A percentile compares a stretch with the other conserved stretches of the same genome.
Evolutionary conservation across 2,113 vertebrate species (phyloP).

Genomic region (Herpailurus yagouaroundi): DNA sequence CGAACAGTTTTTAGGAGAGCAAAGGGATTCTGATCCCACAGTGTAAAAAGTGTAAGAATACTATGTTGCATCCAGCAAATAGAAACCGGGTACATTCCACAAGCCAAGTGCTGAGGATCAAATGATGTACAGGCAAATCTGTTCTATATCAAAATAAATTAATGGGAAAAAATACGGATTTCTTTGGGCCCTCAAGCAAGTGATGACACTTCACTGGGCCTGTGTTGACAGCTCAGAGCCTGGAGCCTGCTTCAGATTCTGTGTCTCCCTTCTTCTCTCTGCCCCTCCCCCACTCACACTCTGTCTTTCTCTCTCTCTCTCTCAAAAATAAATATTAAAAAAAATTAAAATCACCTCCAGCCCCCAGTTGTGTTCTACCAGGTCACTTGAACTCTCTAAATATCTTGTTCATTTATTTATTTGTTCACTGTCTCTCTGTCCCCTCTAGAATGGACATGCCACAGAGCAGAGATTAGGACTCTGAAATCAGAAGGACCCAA

Average conservation of each 20-base stretch:
- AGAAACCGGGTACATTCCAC: neutral
- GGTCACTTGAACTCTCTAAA: neutral
- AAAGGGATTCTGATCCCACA: neutral
- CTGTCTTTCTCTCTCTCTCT: too few relatives aligned
- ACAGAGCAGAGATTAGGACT: neutral
- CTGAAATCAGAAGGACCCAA: neutral
- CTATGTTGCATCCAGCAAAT: neutral
- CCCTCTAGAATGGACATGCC: neutral
- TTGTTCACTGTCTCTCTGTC: neutral
- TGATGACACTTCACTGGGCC: neutral
- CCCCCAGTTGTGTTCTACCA: too few relatives aligned
- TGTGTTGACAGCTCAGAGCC: too few relatives aligned
- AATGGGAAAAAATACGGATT: neutral
- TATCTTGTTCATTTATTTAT: neutral
- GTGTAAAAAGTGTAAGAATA: neutral
- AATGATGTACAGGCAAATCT: neutral
- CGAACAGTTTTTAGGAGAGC: neutral
- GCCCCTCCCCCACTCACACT: too few relatives aligned
- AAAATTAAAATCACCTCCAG: neutral
- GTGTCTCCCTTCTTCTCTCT: too few relatives aligned
- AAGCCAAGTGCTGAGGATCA: neutral
- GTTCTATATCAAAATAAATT: neutral
- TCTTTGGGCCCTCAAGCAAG: neutral
- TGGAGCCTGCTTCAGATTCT: too few relatives aligned
- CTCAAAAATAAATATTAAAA: too few relatives aligned